A percentile compares a stretch with the other conserved stretches of the same genome.
phyloP scores from a whole-genome alignment of 2,113 vertebrate species.

The Calidris pygmaea region DNA sequence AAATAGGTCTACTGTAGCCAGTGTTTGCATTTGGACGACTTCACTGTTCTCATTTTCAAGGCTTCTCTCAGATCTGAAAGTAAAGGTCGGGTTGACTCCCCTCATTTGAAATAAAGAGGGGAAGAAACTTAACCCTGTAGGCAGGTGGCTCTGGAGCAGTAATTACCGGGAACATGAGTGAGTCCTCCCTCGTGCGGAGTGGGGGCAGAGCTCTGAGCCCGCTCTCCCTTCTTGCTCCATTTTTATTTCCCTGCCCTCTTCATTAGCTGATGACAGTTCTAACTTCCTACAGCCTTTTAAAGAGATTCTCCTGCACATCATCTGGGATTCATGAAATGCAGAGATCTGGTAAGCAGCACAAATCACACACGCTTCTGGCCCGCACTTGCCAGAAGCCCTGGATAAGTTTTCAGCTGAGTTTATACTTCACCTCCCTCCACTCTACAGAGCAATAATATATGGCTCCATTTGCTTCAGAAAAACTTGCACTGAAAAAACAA shows the following conservation, averaged over 20 bases:
- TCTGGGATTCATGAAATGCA: conserved; percentile 8
- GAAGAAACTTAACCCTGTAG: conserved; percentile 37
- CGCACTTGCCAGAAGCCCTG: conserved; percentile 22
- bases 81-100: conserved; percentile 54
- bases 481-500: not conserved
- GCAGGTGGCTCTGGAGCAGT: not conserved
- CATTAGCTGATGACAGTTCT: not conserved
- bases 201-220: not conserved
- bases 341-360: conserved; percentile 32
- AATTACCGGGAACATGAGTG: not conserved
- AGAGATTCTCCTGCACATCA: not conserved
- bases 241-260: conserved; percentile 16
- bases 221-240: not conserved
- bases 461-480: not conserved
- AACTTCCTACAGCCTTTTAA: conserved; percentile 28
- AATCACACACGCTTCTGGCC: not conserved
- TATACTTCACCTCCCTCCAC: conserved; percentile 39
- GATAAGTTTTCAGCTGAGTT: conserved; percentile 47
- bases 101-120: conserved; percentile 4
- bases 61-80: conserved; percentile 48
- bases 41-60: conserved; percentile 49
- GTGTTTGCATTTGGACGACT: conserved; percentile 45
- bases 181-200: not conserved
- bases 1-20: conserved; percentile 54
- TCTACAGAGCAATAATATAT: conserved; percentile 46